phyloP scores from a whole-genome alignment of 2,888 invertebrate genomes.

The Hecatera dysodea region DNA sequence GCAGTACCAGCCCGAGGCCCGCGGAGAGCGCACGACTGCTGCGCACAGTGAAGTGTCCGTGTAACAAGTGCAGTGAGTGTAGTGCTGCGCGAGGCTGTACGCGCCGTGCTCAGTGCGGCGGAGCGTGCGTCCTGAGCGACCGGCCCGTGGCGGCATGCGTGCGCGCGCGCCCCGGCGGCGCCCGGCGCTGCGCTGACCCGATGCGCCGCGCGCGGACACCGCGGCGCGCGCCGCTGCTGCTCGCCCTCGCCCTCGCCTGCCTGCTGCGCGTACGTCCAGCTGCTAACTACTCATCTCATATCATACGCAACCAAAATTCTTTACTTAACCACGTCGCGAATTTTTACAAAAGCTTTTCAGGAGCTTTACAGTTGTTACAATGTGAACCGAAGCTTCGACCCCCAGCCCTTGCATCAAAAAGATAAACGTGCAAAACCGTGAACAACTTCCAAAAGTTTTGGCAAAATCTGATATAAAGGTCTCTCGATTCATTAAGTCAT shows the following conservation, averaged over 20 bases:
- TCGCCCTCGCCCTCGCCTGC: slow-evolving; percentile 86
- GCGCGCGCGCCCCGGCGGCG: slow-evolving; percentile 76
- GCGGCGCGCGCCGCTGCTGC: slow-evolving; percentile 85
- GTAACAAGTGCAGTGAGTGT: slow-evolving; percentile 63
- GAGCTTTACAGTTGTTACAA: slow-evolving; percentile 4
- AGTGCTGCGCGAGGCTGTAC: slow-evolving; percentile 57
- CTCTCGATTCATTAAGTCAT: neutral
- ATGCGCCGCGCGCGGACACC: slow-evolving; percentile 81
- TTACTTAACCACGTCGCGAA: neutral
- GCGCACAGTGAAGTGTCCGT: slow-evolving; percentile 48
- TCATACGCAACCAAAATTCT: slow-evolving; percentile 8
- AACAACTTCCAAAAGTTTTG: neutral
- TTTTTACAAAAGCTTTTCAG: neutral
- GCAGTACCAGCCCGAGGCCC: slow-evolving; percentile 78
- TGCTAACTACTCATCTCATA: slow-evolving; percentile 9
- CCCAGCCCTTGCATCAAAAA: neutral
- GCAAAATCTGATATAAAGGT: neutral
- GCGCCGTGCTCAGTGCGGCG: slow-evolving; percentile 43
- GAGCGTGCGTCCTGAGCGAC: slow-evolving; percentile 52
- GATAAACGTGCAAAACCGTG: neutral
- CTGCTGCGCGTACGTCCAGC: slow-evolving; percentile 81
- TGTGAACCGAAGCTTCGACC: neutral
- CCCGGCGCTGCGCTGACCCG: slow-evolving; percentile 83
- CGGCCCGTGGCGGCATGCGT: slow-evolving; percentile 76
- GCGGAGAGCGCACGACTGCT: slow-evolving; percentile 78